Percentiles rank a stretch among this genome's conserved stretches.
Conservation (phyloP, 1,140 invertebrate genomes). For the Diorhabda carinulata region DNA sequence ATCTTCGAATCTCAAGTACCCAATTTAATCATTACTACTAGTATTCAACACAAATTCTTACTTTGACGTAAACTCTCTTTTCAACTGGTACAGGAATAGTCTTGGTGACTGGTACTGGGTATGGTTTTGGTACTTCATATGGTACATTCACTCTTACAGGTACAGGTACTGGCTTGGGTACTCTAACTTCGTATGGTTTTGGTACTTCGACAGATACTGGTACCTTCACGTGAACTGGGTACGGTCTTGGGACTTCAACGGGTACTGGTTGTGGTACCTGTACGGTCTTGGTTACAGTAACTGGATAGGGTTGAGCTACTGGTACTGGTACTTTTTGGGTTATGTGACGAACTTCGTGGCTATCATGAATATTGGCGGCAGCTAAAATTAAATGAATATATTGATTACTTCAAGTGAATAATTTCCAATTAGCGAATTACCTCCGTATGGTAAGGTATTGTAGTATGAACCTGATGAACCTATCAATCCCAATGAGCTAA, state of each 20-base stretch:
- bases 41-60: not conserved
- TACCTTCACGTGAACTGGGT: constrained; percentile 28
- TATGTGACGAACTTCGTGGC: constrained; percentile 27
- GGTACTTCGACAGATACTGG: constrained; percentile 34
- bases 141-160: constrained; percentile 30
- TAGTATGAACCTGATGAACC: no score
- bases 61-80: constrained; percentile 12
- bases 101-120: constrained; percentile 24
- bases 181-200: constrained; percentile 37
- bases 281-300: constrained; percentile 32
- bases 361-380: constrained; percentile 12
- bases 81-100: constrained; percentile 20
- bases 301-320: constrained; percentile 47
- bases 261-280: constrained; percentile 31
- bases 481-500: no score
- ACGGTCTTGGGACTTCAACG: constrained; percentile 30
- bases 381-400: not conserved
- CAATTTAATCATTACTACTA: no score
- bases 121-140: constrained; percentile 29
- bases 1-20: not conserved
- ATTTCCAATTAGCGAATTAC: no score
- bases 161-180: constrained; percentile 36
- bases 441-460: no score
- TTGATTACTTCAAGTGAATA: no score
- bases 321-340: constrained; percentile 38